Evolutionary conservation across 2,113 vertebrate genomes (phyloP), one percentile per base, ranked within the genome.

Genomic region (Oryzias woworae): DNA sequence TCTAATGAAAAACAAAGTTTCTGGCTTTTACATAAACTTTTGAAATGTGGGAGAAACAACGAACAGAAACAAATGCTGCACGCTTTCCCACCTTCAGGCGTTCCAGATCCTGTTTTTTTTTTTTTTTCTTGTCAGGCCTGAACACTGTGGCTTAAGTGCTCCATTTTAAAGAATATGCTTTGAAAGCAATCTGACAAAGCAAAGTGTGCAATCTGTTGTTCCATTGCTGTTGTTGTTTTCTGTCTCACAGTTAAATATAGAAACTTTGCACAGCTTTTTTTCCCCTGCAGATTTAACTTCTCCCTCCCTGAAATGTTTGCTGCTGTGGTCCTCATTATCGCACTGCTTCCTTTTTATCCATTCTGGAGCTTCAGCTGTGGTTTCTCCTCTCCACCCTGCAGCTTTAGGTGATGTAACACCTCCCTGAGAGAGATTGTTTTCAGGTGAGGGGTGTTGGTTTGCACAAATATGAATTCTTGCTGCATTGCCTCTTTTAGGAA

Each of bases 391-490:
- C 53, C 50, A n/a, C 57, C 54, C 61, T 26, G 53, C 24, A 53
- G 52, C 54, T 71, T 5, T 41, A 53, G 55, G 36, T 46, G 61
- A 75, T 46, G 31, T 53, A 8, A 71, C 58, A 18, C 60, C 58
- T 71, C 53, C 53, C 43, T 36, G 36, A 26, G 24, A 72, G 69
- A 77, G 61, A 69, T 55, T 57, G 69, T 31, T 74, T 56, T 80
- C 74, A 78, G 80, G 73, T 82, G 69, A 66, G 66, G 73, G 66
- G 57, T 20, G 20, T 31, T 69, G 63, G 82, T 69, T 74, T 83
- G 54, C 42, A 58, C 86, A 87, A 53, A 77, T 79, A 84, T 51
- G 41, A 62, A 62, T 84, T 72, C 72, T 71, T 68, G 56, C 48
- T 2, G n/a, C 71, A 64, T 80, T 66, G 36, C 44, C 73, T 73